Conservation (phyloP, 1,140 invertebrate species). For the Papilio aristodemus region DNA sequence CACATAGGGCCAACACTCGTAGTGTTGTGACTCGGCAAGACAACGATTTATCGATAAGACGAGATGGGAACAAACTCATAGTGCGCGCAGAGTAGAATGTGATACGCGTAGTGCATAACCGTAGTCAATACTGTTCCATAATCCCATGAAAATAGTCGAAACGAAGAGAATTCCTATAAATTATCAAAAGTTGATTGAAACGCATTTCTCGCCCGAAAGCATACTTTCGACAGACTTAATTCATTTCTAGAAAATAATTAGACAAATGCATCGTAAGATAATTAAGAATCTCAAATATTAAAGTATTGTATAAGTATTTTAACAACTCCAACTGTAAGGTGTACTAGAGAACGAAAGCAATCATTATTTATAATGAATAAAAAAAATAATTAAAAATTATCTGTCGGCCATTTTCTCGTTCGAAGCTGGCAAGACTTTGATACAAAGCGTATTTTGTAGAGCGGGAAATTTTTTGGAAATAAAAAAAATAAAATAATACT, state of each 20-base stretch:
- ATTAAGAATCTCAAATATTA: conserved; percentile 68
- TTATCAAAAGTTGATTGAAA: conserved; percentile 44
- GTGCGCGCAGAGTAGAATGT: conserved; percentile 70
- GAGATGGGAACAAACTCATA: conserved; percentile 58
- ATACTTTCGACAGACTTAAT: conserved; percentile 63
- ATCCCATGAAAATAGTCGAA: conserved; percentile 49
- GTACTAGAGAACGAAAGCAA: conserved; percentile 74
- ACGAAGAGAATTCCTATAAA: conserved; percentile 40
- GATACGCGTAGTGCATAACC: conserved; percentile 70
- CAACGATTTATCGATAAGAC: neutral
- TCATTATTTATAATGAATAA: conserved; percentile 74
- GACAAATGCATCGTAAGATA: conserved; percentile 76
- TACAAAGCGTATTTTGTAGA: conserved; percentile 79
- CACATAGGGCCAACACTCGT: neutral
- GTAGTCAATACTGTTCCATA: conserved; percentile 66
- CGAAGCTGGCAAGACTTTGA: conserved; percentile 76
- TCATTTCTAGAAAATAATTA: conserved; percentile 71
- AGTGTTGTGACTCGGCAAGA: neutral
- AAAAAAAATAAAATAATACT: conserved; percentile 62
- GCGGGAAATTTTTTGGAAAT: conserved; percentile 53
- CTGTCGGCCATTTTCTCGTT: conserved; percentile 72
- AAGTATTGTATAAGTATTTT: conserved; percentile 79
- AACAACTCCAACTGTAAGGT: conserved; percentile 69
- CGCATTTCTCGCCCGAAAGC: conserved; percentile 49
- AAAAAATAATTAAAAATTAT: conserved; percentile 51